Evolutionary conservation across 2,113 vertebrate genomes (phyloP).

Genomic region (Psephotus haematonotus): DNA sequence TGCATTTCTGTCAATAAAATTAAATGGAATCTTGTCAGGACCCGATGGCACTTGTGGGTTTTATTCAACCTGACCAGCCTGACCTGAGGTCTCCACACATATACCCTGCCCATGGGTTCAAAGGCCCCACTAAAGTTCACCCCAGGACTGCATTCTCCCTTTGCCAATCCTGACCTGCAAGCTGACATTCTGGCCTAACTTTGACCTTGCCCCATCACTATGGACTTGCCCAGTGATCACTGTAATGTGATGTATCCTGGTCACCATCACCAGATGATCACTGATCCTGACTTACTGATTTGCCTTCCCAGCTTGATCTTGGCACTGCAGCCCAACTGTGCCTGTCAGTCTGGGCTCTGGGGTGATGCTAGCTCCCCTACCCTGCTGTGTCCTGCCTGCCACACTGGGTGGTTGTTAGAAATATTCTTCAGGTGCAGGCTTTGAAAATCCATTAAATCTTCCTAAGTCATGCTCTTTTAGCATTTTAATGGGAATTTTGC

Average conservation of each 20-base stretch:
- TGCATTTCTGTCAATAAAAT: not conserved
- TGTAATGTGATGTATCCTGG: too few species aligned
- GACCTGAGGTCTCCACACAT: not conserved
- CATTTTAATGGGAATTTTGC: not conserved
- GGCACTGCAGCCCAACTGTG: fast-evolving
- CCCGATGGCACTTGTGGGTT: not conserved
- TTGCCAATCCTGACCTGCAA: not conserved
- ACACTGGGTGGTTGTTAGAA: not conserved
- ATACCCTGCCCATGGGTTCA: not conserved
- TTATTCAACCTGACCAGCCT: not conserved
- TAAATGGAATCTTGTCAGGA: not conserved
- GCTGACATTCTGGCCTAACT: not conserved
- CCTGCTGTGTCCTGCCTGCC: not conserved
- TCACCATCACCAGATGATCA: not conserved
- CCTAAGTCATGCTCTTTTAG: not conserved
- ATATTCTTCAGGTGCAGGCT: not conserved
- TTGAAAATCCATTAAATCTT: not conserved
- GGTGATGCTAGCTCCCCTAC: not conserved
- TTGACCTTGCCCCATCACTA: not conserved
- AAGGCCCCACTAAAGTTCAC: not conserved
- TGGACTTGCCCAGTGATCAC: not conserved
- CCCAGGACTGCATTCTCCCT: not conserved
- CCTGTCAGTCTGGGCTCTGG: not conserved
- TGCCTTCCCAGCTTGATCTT: not conserved
- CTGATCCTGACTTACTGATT: not conserved